Evolutionary conservation across 2,888 invertebrate species (phyloP).

Genomic region (Amblyjoppa fuscipennis): DNA sequence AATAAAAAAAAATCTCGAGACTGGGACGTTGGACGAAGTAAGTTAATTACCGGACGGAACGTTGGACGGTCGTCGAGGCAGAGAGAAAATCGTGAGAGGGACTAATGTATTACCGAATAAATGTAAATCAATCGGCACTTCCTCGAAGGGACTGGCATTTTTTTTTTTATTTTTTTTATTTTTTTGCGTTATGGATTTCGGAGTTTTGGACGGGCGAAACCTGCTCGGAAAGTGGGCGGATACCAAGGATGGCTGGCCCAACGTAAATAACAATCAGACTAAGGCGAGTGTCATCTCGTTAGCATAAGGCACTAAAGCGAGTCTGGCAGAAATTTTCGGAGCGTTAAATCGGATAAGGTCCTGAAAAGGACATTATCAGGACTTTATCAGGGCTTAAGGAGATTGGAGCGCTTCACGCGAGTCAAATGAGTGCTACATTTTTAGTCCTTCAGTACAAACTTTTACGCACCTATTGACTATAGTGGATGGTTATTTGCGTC

Average conservation of each 20-base stretch:
- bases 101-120: slow-evolving; percentile 42
- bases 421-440: too few relatives aligned
- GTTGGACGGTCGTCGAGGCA: slow-evolving; percentile 1
- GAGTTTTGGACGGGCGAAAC: slow-evolving; percentile 14
- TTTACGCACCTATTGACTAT: too few relatives aligned
- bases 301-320: slow-evolving; percentile 65
- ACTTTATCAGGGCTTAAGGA: too few relatives aligned
- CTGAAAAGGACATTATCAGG: too few relatives aligned
- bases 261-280: slow-evolving; percentile 73
- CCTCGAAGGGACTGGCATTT: slow-evolving; percentile 39
- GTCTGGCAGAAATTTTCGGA: not conserved
- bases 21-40: slow-evolving; percentile 37
- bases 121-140: slow-evolving; percentile 62
- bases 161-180: slow-evolving; percentile 46
- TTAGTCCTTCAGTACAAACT: too few relatives aligned
- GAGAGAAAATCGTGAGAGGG: slow-evolving; percentile 36
- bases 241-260: slow-evolving; percentile 44
- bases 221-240: slow-evolving; percentile 24
- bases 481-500: too few relatives aligned
- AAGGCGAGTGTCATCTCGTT: slow-evolving; percentile 64
- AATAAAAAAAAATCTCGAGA: slow-evolving; percentile 16
- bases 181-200: slow-evolving; percentile 49
- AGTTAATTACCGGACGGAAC: slow-evolving; percentile 51
- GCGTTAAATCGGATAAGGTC: not conserved
- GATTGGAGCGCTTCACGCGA: too few relatives aligned